A percentile compares a stretch with the other conserved stretches of the same genome.
Conservation (phyloP, 2,797 vertebrate genomes). For the Schizopygopsis malacanthus region DNA sequence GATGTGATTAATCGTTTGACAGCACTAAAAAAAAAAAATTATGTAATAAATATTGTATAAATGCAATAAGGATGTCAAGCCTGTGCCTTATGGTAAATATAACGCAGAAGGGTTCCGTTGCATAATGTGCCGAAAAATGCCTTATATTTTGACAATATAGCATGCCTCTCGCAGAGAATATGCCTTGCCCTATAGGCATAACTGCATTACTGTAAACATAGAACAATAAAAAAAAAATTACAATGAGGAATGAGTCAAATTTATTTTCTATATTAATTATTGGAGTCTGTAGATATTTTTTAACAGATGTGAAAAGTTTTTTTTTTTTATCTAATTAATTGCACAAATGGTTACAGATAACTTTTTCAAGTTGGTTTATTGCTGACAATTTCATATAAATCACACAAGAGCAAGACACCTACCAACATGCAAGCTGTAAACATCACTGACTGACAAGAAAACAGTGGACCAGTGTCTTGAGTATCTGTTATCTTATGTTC, state of each 20-base stretch:
- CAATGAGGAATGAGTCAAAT: background rate
- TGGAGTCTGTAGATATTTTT: background rate
- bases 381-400: background rate
- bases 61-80: background rate
- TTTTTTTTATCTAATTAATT: background rate
- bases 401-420: background rate
- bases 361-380: background rate
- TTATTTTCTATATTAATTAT: background rate
- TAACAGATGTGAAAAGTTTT: background rate
- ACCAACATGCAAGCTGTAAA: background rate
- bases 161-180: background rate
- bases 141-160: background rate
- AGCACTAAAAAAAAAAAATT: background rate
- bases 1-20: no score
- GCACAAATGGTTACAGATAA: background rate
- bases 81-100: background rate
- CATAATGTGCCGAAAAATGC: background rate
- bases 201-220: background rate
- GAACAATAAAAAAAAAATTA: no score
- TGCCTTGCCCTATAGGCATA: background rate
- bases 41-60: background rate
- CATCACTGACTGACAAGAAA: background rate
- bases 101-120: background rate
- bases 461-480: constrained; percentile 14
- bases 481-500: constrained; percentile 42